These are phyloP conservation scores for Camponotus pennsylvanicus DNA, from an alignment of 1,140 invertebrate genomes.

Conservation along the genomic window DNA sequence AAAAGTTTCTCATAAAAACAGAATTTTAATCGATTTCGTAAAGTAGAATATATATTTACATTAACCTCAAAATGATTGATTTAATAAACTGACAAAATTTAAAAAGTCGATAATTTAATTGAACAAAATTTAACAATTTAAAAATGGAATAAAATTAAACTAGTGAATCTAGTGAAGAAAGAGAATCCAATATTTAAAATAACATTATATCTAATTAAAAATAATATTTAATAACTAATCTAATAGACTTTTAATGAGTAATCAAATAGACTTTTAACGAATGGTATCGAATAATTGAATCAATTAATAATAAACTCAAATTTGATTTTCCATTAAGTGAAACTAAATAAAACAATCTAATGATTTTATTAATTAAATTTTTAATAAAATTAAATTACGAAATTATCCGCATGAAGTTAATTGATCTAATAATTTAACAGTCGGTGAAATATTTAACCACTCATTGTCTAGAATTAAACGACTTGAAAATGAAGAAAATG, in stretches of 20 bases:
- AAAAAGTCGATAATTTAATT: not conserved
- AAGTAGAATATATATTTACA: too few species aligned
- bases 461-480: too few species aligned
- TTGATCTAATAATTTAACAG: not conserved
- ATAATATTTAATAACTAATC: too few species aligned
- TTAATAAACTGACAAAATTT: slow-evolving; percentile 1
- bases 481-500: too few species aligned
- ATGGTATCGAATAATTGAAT: too few species aligned
- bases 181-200: not conserved
- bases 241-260: too few species aligned
- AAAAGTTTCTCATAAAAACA: not conserved
- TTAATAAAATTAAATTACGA: slow-evolving; percentile 5
- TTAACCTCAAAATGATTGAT: not conserved
- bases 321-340: not conserved
- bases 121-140: not conserved
- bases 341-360: not conserved
- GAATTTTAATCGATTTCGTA: not conserved
- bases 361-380: not conserved
- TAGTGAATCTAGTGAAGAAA: not conserved
- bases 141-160: not conserved
- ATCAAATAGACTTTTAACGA: too few species aligned
- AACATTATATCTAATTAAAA: not conserved
- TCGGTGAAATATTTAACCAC: too few species aligned
- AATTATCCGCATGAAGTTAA: not conserved
- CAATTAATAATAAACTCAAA: too few species aligned